These are phyloP conservation scores for Ibidorhyncha struthersii DNA, from an alignment of 2,113 vertebrate genomes.

Conservation along the genomic window DNA sequence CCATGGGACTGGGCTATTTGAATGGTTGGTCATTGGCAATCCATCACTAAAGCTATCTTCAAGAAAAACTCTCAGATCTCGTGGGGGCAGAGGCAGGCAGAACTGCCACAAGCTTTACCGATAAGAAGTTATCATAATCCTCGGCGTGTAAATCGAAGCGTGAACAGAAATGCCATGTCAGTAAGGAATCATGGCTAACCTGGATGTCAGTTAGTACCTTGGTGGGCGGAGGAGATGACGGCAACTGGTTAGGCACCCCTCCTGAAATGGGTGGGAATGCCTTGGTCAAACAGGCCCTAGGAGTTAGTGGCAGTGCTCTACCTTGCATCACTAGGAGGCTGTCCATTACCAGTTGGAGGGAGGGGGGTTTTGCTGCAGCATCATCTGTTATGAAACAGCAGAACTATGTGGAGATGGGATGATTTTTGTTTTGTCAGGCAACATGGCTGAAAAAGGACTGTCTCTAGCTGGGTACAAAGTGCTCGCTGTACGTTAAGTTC, in stretches of 20 bases:
- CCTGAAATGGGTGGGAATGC: not conserved
- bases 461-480: not conserved
- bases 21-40: not conserved
- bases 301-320: not conserved
- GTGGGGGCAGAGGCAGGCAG: not conserved
- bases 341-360: too few species aligned
- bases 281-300: not conserved
- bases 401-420: accelerated
- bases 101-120: not conserved
- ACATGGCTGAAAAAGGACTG: not conserved
- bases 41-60: not conserved
- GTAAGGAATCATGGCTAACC: not conserved
- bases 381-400: not conserved
- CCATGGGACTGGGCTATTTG: not conserved
- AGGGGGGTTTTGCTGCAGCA: not conserved
- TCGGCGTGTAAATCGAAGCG: accelerated
- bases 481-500: not conserved
- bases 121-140: not conserved
- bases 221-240: not conserved
- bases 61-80: not conserved
- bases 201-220: not conserved
- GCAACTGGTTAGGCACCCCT: not conserved
- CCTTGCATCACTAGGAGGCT: too few species aligned
- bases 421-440: not conserved
- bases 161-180: not conserved